These are phyloP conservation scores for Uloborus plumipes DNA, from an alignment of 2,888 invertebrate species.

Conservation along the genomic window DNA sequence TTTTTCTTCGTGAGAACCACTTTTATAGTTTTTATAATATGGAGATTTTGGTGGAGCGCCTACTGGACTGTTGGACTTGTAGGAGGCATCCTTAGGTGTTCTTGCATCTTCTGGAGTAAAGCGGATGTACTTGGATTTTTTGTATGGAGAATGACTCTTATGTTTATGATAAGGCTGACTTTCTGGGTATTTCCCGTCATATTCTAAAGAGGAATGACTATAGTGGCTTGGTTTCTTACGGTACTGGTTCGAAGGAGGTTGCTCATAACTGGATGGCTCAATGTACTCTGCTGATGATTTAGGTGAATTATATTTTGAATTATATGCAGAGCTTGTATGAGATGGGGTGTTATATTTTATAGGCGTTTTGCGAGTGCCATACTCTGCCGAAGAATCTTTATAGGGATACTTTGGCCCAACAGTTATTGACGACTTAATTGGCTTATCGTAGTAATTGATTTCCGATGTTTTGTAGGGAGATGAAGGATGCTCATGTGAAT, in stretches of 20 bases:
- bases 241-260: not conserved
- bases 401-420: not conserved
- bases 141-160: not conserved
- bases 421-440: not conserved
- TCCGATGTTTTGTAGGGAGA: no score
- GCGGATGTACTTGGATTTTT: not conserved
- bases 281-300: not conserved
- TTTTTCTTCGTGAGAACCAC: no score
- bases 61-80: not conserved
- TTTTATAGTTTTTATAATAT: no score
- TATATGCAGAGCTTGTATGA: not conserved
- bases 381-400: slow-evolving; percentile 8
- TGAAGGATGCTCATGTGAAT: not conserved
- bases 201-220: slow-evolving; percentile 3
- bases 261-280: not conserved
- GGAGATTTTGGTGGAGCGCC: not conserved
- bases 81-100: not conserved
- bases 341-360: not conserved
- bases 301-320: not conserved
- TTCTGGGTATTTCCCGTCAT: slow-evolving; percentile 15
- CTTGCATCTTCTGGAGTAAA: slow-evolving; percentile 13
- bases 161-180: not conserved
- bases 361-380: slow-evolving; percentile 2
- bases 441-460: slow-evolving; percentile 3
- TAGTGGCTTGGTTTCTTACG: not conserved